Percentiles rank a stretch among this genome's conserved stretches.
phyloP scores from a whole-genome alignment of 2,797 vertebrate genomes.

The Tragelaphus eurycerus region DNA sequence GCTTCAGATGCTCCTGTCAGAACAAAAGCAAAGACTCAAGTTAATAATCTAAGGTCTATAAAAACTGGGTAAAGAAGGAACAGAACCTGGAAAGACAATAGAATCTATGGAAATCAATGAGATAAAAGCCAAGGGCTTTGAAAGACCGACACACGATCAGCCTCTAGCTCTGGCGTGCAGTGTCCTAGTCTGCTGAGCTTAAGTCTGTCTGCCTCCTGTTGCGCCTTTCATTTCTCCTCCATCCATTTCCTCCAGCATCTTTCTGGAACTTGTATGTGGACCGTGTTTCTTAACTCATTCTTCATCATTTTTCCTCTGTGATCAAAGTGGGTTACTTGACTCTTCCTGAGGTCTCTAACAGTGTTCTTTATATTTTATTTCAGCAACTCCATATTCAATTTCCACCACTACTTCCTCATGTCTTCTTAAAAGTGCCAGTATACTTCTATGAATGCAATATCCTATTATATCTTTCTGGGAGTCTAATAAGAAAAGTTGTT shows the following conservation, averaged over 20 bases:
- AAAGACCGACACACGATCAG: rapidly evolving
- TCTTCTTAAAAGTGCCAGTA: background rate
- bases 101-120: background rate
- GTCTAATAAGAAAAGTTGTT: background rate
- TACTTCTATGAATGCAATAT: background rate
- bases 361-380: background rate
- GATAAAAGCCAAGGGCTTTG: background rate
- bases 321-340: background rate
- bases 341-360: background rate
- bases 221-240: background rate
- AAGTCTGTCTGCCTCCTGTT: background rate
- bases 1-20: background rate
- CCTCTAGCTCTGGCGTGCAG: no score
- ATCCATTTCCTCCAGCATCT: background rate
- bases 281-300: background rate
- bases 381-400: background rate
- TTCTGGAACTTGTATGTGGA: background rate
- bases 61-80: background rate
- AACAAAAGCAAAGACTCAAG: background rate
- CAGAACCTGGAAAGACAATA: background rate
- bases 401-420: background rate
- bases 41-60: background rate
- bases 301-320: background rate
- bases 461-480: background rate
- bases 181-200: rapidly evolving